A percentile compares a stretch with the other conserved stretches of the same genome.
Conservation (phyloP, 2,113 vertebrate genomes). For the Dolichotis patagonum region DNA sequence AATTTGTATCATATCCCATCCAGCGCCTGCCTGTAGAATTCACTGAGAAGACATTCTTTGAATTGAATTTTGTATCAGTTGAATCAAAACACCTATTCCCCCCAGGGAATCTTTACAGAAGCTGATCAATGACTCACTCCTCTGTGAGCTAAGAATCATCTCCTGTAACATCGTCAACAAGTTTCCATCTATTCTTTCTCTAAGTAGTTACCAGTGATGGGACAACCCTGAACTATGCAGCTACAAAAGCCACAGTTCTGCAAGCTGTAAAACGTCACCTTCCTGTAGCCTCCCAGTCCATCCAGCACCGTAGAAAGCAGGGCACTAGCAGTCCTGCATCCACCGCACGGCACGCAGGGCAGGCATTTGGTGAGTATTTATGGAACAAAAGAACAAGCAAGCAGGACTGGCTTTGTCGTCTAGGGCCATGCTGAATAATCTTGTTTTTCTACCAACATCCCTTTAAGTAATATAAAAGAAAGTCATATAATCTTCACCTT, state of each 20-base stretch:
- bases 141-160: background rate
- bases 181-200: background rate
- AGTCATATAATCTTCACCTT: background rate
- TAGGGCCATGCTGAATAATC: background rate
- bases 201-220: background rate
- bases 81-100: background rate
- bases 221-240: background rate
- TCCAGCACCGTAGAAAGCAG: background rate
- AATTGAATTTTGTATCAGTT: background rate
- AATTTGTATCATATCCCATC: background rate
- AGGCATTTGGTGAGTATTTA: background rate
- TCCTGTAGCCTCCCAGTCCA: background rate
- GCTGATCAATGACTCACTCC: background rate
- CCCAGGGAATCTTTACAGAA: background rate
- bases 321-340: background rate
- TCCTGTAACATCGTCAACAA: background rate
- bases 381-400: background rate
- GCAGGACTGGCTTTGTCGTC: background rate
- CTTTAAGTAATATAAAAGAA: background rate
- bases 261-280: background rate
- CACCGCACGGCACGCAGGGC: background rate
- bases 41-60: background rate
- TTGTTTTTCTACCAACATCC: background rate
- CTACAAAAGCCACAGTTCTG: background rate
- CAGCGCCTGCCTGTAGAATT: background rate